Evolutionary conservation across 2,797 vertebrate species (phyloP), one percentile per base, ranked within the genome.

Genomic region (Lutjanus argentimaculatus): DNA sequence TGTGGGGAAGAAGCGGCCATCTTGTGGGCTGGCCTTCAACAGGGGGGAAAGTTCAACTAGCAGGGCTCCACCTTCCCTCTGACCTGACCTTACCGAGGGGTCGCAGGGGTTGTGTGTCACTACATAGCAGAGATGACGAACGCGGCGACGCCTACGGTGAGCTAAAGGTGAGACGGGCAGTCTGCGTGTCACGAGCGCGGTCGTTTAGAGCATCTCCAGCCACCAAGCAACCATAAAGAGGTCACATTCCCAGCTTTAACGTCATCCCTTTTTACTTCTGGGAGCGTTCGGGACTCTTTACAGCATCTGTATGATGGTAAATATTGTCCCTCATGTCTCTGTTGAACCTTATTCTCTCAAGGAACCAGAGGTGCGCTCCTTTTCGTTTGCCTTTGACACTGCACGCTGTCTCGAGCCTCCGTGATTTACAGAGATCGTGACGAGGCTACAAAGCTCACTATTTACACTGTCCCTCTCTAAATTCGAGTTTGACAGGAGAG

Each of bases 281-380:
- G 77, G 57, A 66, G 43, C 68, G 76, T 73, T 72, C 30, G 13
- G 51, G 79, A 76, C 53, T 77, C 83, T 75, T 86, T 87, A 78
- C 75, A 79, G 82, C 68, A 64, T 77, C 69, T 48, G 67, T 42
- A 69, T 76, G 84, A 92, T 46, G 40, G 92, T 92, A 92, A 95
- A 95, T 93, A 94, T 94, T 93, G 91, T 92, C 83, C 70, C 84
- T 88, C 11, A 7, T 8, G 52, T 89, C 92, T 91, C 80, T 2
- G 58, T 92, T 92, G 85, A 76, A 80, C 69, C 70, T 65, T n/a
- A 19, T 69, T 61, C 70, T 79, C 64, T 62, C 58, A 22, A 53
- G 16, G 58, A 82, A 7, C 17, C 68, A 45, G 55, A 88, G 66
- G 71, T 48, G 40, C n/a, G 56, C 55, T 65, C 22, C 51, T 61